These are phyloP conservation scores for Leptopilina clavipes DNA, from an alignment of 1,140 invertebrate species.

Conservation along the genomic window DNA sequence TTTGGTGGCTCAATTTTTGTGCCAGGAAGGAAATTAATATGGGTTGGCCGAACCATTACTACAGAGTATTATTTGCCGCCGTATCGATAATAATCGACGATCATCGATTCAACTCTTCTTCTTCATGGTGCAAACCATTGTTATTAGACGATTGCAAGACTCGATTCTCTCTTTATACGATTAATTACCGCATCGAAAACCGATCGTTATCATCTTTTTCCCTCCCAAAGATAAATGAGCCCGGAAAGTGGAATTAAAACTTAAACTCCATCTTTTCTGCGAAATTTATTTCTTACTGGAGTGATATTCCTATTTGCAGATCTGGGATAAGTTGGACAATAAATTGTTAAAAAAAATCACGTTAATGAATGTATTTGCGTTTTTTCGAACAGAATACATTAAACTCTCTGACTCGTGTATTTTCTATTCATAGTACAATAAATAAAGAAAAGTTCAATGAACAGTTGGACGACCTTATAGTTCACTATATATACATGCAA, in stretches of 20 bases:
- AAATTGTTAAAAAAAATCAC: background rate
- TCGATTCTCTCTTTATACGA: background rate
- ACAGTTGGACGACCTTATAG: background rate
- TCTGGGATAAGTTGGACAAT: background rate
- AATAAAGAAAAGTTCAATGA: conserved; percentile 23
- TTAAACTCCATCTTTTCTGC: no score
- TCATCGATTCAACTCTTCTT: conserved; percentile 7
- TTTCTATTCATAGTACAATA: conserved; percentile 13
- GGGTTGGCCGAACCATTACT: conserved; percentile 13
- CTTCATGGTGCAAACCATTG: conserved; percentile 1
- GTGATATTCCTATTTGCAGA: no score
- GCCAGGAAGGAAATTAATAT: conserved; percentile 12
- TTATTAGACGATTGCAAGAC: conserved; percentile 21
- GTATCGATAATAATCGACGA: conserved; percentile 15
- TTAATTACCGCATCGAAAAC: conserved; percentile 19
- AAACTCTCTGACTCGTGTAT: background rate
- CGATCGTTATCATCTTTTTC: conserved; percentile 23
- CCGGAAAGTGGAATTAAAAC: background rate
- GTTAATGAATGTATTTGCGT: background rate
- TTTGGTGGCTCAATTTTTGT: conserved; percentile 15
- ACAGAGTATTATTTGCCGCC: conserved; percentile 16
- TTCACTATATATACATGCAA: conserved; percentile 39
- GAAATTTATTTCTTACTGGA: no score
- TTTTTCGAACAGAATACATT: background rate
- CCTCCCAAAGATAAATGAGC: background rate